These are phyloP conservation scores for Pasiphila rectangulata DNA, from an alignment of 2,888 invertebrate species.

Conservation along the genomic window DNA sequence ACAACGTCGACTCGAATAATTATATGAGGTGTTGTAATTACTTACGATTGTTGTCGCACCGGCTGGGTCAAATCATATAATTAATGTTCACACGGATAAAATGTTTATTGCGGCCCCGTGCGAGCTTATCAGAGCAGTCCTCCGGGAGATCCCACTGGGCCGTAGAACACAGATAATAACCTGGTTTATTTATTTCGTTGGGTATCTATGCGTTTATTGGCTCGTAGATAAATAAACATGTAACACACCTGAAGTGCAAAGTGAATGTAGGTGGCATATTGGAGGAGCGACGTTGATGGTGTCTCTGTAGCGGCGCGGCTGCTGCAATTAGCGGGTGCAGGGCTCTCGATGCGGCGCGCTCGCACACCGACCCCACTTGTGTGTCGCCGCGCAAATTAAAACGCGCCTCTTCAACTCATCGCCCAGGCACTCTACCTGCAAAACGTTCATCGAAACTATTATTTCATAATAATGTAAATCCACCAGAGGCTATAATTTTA, in stretches of 20 bases:
- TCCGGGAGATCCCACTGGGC: constrained; percentile 53
- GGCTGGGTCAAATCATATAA: constrained; percentile 61
- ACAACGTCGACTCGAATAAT: constrained; percentile 35
- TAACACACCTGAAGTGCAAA: constrained; percentile 29
- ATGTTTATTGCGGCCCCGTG: constrained; percentile 59
- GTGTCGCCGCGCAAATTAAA: constrained; percentile 80
- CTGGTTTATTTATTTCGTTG: constrained; percentile 46
- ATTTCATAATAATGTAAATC: constrained; percentile 47
- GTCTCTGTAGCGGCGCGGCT: constrained; percentile 57
- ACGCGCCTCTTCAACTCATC: constrained; percentile 72
- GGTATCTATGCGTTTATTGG: constrained; percentile 27
- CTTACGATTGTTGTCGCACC: constrained; percentile 61
- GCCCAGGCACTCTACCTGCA: constrained; percentile 58
- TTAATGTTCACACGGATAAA: constrained; percentile 73
- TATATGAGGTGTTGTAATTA: constrained; percentile 65
- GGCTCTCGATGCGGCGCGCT: constrained; percentile 67
- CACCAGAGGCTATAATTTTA: constrained; percentile 7
- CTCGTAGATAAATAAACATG: constrained; percentile 13
- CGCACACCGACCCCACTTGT: constrained; percentile 67
- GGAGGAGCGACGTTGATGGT: constrained; percentile 49
- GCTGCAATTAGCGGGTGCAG: constrained; percentile 70
- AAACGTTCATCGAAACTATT: constrained; percentile 64
- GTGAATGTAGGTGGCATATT: constrained; percentile 43
- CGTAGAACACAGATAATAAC: constrained; percentile 49
- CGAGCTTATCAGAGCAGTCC: constrained; percentile 67